These are phyloP conservation scores for Lutjanus erythropterus DNA, from an alignment of 2,113 vertebrate species.

Conservation along the genomic window DNA sequence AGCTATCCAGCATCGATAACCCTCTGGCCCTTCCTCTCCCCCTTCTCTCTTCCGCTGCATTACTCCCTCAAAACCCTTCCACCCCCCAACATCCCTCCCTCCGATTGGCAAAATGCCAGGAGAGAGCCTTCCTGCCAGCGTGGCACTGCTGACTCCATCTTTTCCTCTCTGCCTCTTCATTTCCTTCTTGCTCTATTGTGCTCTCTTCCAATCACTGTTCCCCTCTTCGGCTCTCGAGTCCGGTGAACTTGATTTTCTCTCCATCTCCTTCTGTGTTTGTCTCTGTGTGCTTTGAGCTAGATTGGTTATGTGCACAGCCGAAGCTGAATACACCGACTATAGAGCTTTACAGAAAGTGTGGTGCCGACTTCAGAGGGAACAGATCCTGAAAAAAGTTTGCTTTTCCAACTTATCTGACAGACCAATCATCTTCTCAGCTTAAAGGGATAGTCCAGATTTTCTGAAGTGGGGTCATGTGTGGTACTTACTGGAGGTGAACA, in stretches of 20 bases:
- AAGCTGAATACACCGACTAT: not conserved
- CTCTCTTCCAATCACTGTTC: slow-evolving; percentile 42
- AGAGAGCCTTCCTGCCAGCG: slow-evolving; percentile 83
- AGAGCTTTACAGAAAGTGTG: not conserved
- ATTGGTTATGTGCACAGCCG: slow-evolving; percentile 10
- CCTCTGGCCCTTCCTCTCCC: slow-evolving; percentile 45
- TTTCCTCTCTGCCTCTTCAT: slow-evolving; percentile 64
- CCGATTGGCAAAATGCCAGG: slow-evolving; percentile 76
- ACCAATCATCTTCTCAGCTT: not conserved
- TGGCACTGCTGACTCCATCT: slow-evolving; percentile 81
- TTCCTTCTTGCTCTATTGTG: slow-evolving; percentile 46
- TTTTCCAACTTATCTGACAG: not conserved
- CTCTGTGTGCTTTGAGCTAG: not conserved
- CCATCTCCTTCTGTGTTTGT: slow-evolving; percentile 31
- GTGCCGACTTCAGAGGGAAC: slow-evolving; percentile 3
- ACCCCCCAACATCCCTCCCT: slow-evolving; percentile 6
- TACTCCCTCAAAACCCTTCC: slow-evolving; percentile 6
- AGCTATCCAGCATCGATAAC: slow-evolving; percentile 57
- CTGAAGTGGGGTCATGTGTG: too few relatives aligned
- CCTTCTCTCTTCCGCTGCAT: slow-evolving; percentile 27
- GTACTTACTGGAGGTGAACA: too few relatives aligned
- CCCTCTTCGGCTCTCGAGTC: slow-evolving; percentile 3
- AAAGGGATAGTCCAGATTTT: too few relatives aligned
- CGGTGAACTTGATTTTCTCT: slow-evolving; percentile 19
- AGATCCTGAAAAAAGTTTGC: not conserved